These are phyloP conservation scores for Pomacea canaliculata DNA, from an alignment of 2,888 invertebrate species.

Conservation along the genomic window DNA sequence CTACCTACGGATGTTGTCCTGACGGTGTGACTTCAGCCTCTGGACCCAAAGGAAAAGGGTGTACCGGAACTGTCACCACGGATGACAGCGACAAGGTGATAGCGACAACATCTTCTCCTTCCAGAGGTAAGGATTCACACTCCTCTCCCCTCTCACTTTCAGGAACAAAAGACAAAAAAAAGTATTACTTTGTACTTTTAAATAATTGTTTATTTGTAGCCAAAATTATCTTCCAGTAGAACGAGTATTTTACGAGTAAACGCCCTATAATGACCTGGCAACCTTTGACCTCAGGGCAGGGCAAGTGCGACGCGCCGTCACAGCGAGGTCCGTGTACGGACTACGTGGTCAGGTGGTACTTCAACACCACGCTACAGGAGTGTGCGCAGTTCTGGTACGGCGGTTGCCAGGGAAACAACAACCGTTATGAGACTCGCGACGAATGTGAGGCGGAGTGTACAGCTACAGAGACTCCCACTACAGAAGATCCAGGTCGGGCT, in stretches of 20 bases:
- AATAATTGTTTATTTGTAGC: no score
- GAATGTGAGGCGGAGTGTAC: conserved; percentile 43
- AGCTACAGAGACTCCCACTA: conserved; percentile 6
- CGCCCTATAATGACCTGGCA: no score
- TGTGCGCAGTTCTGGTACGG: conserved; percentile 82
- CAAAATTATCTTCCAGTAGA: no score
- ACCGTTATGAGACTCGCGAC: conserved; percentile 71
- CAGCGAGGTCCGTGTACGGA: conserved; percentile 52
- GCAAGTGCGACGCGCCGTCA: conserved; percentile 18
- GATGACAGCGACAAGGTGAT: not conserved
- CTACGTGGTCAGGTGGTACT: conserved; percentile 61
- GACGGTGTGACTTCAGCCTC: conserved; percentile 72
- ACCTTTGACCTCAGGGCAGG: not conserved
- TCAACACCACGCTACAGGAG: conserved; percentile 73
- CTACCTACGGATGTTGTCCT: conserved; percentile 61
- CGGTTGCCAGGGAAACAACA: conserved; percentile 75
- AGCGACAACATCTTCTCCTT: not conserved
- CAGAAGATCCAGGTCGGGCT: conserved; percentile 26
- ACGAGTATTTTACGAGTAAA: no score
- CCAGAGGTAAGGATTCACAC: no score
- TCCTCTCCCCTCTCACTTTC: no score
- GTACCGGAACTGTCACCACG: conserved; percentile 6
- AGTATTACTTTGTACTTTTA: no score
- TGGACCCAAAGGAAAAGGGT: conserved; percentile 74
- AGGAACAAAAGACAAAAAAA: no score